phyloP scores from a whole-genome alignment of 2,888 invertebrate species.

The Pyralis farinalis region DNA sequence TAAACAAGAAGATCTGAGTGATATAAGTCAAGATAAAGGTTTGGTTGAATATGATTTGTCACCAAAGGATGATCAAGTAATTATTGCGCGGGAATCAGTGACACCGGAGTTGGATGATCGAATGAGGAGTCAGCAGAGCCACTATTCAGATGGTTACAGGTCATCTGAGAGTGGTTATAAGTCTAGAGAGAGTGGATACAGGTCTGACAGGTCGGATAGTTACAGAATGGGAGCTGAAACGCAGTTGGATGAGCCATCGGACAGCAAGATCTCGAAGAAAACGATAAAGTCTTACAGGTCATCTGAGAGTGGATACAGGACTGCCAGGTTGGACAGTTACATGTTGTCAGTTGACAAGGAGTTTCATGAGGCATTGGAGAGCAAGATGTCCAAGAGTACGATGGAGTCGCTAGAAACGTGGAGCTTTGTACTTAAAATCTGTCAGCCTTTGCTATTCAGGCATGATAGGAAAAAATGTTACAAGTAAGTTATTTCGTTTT shows the following conservation, averaged over 20 bases:
- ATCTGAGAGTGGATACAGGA: conserved; percentile 26
- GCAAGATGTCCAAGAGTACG: conserved; percentile 48
- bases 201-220: conserved; percentile 23
- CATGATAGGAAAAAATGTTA: conserved; percentile 71
- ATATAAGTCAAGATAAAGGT: conserved; percentile 56
- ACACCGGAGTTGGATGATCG: conserved; percentile 61
- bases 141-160: conserved; percentile 48
- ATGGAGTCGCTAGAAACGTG: conserved; percentile 65
- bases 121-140: conserved; percentile 42
- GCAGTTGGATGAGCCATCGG: conserved; percentile 35
- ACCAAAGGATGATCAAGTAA: conserved; percentile 41
- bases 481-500: conserved; percentile 44
- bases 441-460: conserved; percentile 66
- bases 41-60: conserved; percentile 70
- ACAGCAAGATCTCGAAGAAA: conserved; percentile 42
- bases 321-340: conserved; percentile 15
- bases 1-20: conserved; percentile 58
- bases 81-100: conserved; percentile 37
- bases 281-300: conserved; percentile 63
- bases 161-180: conserved; percentile 46
- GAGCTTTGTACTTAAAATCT: conserved; percentile 70
- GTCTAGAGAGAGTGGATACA: conserved; percentile 41
- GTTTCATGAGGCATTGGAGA: conserved; percentile 29
- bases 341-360: conserved; percentile 51
- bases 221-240: conserved; percentile 45